Base-by-base conservation (phyloP, 2,888 invertebrate genomes). In the Hydrotaea diabolus region DNA sequence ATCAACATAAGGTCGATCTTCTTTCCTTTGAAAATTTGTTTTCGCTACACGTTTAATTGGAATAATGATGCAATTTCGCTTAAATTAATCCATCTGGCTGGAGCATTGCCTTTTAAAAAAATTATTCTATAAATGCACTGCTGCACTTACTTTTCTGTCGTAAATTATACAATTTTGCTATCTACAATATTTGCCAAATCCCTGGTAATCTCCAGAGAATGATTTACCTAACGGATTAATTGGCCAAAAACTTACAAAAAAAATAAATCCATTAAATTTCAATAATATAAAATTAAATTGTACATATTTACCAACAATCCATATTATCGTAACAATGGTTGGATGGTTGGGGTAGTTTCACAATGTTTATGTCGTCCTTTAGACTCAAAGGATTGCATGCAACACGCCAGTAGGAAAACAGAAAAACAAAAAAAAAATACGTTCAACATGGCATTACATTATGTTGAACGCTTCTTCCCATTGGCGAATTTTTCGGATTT, bases 381-480 rank as follows among this genome's bases (percentile, higher is more conserved):
- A 46, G 71, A n/a, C 26, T 15, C 53, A 59, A 73, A 26, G 57
- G 23, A 79, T 84, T 79, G 85, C 81, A 85, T 82, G 82, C 19
- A 79, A 39, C 85, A 82, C 82, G 82, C 82, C 73, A 76, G 64
- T 36, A 66, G 55, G 59, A 46, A 49, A 4, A 49, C 8, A 15
- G 19, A 19, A 49, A 1, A 49, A 49, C 49, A 49, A 19, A 39
- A 43, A 49, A 59, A 0, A 31, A 9, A 26, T n/a, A 23, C 19
- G 15, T 39, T 62, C 23, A 59, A 59, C 59, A 62, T 17, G 62
- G 36, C 62, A 62, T 62, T 62, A 62, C 36, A 62, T 62, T 62
- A 62, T 59, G 55, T 71, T 46, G 62, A 36, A 55, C 31, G 17
- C 31, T 62, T 62, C 31, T 62, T 62, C 31, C 62, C 62, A 62